Evolutionary conservation across 2,797 vertebrate genomes (phyloP).

Genomic region (Myripristis murdjan): DNA sequence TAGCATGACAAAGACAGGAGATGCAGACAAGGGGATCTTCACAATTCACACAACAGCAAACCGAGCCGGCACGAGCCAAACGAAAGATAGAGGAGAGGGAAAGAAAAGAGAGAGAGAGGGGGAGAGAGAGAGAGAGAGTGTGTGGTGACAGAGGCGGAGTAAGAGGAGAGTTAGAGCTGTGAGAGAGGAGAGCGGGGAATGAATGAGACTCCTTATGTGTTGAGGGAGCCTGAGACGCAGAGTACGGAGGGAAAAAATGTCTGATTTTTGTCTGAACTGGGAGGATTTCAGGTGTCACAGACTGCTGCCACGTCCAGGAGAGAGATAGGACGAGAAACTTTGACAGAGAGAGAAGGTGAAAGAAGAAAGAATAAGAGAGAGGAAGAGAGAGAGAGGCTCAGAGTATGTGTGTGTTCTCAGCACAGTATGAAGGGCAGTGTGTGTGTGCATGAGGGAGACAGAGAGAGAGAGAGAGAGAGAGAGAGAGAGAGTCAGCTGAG

Average conservation of each 20-base stretch:
- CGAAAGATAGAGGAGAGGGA: constrained; percentile 39
- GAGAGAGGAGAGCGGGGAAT: constrained; percentile 26
- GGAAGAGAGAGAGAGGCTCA: not conserved
- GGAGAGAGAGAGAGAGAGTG: constrained; percentile 15
- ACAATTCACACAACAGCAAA: constrained; percentile 39
- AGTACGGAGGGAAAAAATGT: not conserved
- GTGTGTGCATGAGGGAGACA: constrained; percentile 40
- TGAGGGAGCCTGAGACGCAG: not conserved
- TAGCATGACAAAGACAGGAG: constrained; percentile 64
- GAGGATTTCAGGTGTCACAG: constrained; percentile 16
- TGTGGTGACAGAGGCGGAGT: constrained; percentile 16
- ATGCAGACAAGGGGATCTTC: constrained; percentile 1
- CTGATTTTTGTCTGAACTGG: constrained; percentile 21
- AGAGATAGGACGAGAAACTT: not conserved
- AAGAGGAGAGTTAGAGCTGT: constrained; percentile 41
- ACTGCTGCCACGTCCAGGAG: not conserved
- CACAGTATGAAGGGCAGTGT: constrained; percentile 56
- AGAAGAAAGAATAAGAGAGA: constrained; percentile 11
- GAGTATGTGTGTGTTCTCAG: constrained; percentile 21
- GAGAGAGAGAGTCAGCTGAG: constrained; percentile 60
- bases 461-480: constrained; percentile 35
- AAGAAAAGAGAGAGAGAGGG: too few relatives aligned
- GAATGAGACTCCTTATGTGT: constrained; percentile 44
- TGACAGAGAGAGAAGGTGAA: constrained; percentile 25
- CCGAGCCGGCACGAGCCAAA: constrained; percentile 26